phyloP scores from a whole-genome alignment of 2,113 vertebrate genomes.

The Siniperca chuatsi region DNA sequence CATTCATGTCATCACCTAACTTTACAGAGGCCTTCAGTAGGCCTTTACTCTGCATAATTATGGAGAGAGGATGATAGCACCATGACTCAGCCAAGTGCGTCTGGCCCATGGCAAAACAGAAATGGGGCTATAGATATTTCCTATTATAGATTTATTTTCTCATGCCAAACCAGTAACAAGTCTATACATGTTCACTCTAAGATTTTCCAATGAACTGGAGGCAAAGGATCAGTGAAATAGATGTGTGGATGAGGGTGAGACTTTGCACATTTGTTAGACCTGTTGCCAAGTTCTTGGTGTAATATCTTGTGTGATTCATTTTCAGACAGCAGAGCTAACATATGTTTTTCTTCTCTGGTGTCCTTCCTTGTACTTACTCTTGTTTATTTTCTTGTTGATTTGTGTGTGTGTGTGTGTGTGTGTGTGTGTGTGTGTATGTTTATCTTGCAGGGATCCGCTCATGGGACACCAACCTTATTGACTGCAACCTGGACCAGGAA shows the following conservation, averaged over 20 bases:
- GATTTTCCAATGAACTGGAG: constrained; percentile 34
- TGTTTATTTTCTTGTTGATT: background rate
- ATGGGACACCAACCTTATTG: constrained; percentile 95
- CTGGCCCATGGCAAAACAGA: constrained; percentile 31
- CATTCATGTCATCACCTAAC: background rate
- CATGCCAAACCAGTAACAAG: constrained; percentile 46
- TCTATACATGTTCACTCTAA: constrained; percentile 12
- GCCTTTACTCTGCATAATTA: background rate
- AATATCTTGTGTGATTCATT: constrained; percentile 5
- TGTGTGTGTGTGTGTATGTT: background rate
- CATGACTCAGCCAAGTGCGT: constrained; percentile 64
- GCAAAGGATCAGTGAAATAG: constrained; percentile 2
- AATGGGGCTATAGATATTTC: constrained; percentile 75
- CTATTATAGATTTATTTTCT: constrained; percentile 70
- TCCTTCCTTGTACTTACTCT: background rate
- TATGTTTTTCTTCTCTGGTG: background rate
- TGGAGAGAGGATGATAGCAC: constrained; percentile 11
- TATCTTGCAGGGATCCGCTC: constrained; percentile 92
- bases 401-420: no score
- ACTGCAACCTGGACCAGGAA: constrained; percentile 98
- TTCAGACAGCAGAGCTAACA: background rate
- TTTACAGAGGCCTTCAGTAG: background rate
- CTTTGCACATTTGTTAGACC: constrained; percentile 13
- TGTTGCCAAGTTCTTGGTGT: constrained; percentile 9
- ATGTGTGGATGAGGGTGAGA: constrained; percentile 8